A percentile compares a stretch with the other conserved stretches of the same genome.
These are phyloP conservation scores for Chiloscyllium plagiosum DNA, from an alignment of 2,113 vertebrate genomes.

Conservation along the genomic window DNA sequence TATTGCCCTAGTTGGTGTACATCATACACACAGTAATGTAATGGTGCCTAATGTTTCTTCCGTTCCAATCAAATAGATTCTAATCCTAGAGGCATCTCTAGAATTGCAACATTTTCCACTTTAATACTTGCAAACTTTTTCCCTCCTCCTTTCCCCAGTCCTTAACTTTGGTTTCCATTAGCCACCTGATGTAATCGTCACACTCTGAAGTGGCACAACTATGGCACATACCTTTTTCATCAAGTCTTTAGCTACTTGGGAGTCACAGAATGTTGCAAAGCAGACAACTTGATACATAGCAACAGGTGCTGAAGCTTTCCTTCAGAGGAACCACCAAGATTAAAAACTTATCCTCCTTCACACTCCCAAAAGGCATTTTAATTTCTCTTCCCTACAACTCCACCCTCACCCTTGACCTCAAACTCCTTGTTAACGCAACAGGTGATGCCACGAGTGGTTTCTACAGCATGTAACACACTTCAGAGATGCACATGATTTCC, in stretches of 20 bases:
- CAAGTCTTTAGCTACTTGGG: background rate
- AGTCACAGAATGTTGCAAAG: background rate
- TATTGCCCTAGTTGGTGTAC: too few species aligned
- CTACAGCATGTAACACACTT: background rate
- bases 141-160: too few species aligned
- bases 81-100: too few species aligned
- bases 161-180: too few species aligned
- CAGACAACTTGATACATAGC: background rate
- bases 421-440: background rate
- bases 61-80: too few species aligned
- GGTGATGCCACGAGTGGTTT: background rate
- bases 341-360: background rate
- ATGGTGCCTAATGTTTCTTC: too few species aligned
- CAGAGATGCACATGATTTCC: background rate
- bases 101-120: too few species aligned
- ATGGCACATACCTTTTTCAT: background rate
- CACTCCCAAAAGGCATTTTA: background rate
- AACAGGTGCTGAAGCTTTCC: background rate
- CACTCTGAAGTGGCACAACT: too few species aligned
- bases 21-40: too few species aligned
- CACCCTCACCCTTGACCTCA: background rate
- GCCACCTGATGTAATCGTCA: too few species aligned
- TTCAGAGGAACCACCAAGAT: background rate
- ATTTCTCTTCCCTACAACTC: background rate
- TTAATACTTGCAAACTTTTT: too few species aligned